Evolutionary conservation across 2,888 invertebrate species (phyloP), one percentile per base, ranked within the genome.

Genomic region (Lithophane leautieri): DNA sequence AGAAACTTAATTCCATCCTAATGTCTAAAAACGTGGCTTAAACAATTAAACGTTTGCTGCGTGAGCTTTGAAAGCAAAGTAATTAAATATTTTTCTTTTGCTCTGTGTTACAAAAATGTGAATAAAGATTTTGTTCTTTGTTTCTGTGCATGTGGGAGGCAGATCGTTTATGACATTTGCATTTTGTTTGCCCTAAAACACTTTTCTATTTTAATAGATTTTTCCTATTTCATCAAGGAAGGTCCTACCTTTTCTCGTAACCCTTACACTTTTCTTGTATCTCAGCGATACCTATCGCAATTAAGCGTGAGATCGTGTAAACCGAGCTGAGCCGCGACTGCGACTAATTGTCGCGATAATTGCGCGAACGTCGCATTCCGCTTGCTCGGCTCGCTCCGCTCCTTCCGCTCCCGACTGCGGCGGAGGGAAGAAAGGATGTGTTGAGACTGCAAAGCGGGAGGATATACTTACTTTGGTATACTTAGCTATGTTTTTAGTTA

Each of bases 281-380:
- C 52, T 82, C 56, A 12, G 50, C 54, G 40, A 52, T 73, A 81
- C 66, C 67, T 74, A 68, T 80, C 60, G 83, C 79, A 83, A 83
- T 84, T 82, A 84, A 78, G 67, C 70, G 71, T 74, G 73, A 47
- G 81, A 81, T 72, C 70, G 77, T 65, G 79, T 71, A 66, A 79
- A 79, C 67, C 71, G 82, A 66, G 69, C 68, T 52, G 54, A 56
- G 71, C 65, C 54, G 54, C 58, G 72, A 83, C 84, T 84, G 74
- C 83, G 88, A 89, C 90, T 93, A 93, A 93, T 93, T 93, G 91
- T 90, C 89, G 90, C 80, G 89, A 89, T 92, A 91, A 93, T 93
- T 91, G 88, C 89, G 84, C 83, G 86, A 34, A 69, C 58, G 84
- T 82, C 81, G 82, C 76, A 76, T 81, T 83, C 85, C 86, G 89